Evolutionary conservation across 2,888 invertebrate species (phyloP), one percentile per base, ranked within the genome.

Genomic region (Lathronympha strigana): DNA sequence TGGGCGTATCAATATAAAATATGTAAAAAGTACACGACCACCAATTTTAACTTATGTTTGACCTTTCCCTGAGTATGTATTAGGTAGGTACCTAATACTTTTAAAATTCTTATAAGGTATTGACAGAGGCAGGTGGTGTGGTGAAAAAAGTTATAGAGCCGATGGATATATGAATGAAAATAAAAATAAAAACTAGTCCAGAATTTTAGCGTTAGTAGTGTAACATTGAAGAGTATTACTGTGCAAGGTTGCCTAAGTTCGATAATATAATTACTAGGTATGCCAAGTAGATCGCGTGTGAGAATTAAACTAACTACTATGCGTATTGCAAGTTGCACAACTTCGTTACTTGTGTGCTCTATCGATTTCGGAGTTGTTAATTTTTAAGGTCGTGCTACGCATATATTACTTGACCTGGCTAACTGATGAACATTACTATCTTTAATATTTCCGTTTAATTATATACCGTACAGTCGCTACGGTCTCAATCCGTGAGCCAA

Each of bases 361-460:
- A 72, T 73, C 73, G 70, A 73, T 72, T 47, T 74, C 69, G 57
- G 67, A 66, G 64, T 36, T 70, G 70, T 58, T 72, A 71, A 78
- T 73, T 71, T 75, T 66, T 66, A 66, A 66, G 66, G 66, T 49
- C 66, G 54, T 53, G n/a, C 36, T 17, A 58, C 38, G 60, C 36
- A 54, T 25, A 60, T 38, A 53, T 49, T n/a, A 36, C 25, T 58
- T 36, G 64, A 45, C 21, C 64, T 45, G 51, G 51, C 43, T 43
- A 58, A 64, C 23, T 36, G 19, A 1, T n/a, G 43, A 25, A 43
- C 31, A 40, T 25, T 33, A 21, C 13, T 23, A n/a, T 47, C 23
- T 23, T n/a, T 4, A n/a, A 13, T 17, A 15, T 62, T 45, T 19
- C 28, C 28, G 55, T 45, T 57, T 23, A 31, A n/a, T 40, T 23